A percentile compares a stretch with the other conserved stretches of the same genome.
These are phyloP conservation scores for Epinotia demarniana DNA, from an alignment of 2,888 invertebrate genomes.

Conservation along the genomic window DNA sequence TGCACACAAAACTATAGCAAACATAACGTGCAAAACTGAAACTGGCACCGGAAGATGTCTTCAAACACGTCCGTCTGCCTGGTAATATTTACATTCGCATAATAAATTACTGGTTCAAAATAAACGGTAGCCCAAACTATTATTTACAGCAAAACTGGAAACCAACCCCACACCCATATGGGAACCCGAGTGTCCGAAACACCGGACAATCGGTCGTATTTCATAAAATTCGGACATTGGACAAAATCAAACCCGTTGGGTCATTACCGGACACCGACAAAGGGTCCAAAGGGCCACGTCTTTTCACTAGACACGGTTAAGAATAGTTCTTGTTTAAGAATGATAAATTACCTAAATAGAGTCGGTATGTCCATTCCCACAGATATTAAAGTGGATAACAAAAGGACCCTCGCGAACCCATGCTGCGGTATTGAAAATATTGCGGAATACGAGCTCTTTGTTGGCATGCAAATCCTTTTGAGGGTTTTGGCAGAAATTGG, in stretches of 20 bases:
- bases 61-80: background rate
- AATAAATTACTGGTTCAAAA: constrained; percentile 35
- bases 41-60: background rate
- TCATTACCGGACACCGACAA: constrained; percentile 69
- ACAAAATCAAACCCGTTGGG: constrained; percentile 72
- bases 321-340: constrained; percentile 81
- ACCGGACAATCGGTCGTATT: constrained; percentile 64
- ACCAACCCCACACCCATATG: constrained; percentile 60
- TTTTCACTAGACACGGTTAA: constrained; percentile 55
- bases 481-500: constrained; percentile 78
- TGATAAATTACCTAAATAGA: constrained; percentile 84
- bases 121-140: constrained; percentile 24
- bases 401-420: constrained; percentile 76
- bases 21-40: background rate
- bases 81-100: constrained; percentile 25
- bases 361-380: constrained; percentile 84
- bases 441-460: constrained; percentile 75
- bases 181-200: constrained; percentile 59
- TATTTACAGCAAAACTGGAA: constrained; percentile 38
- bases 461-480: constrained; percentile 81
- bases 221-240: constrained; percentile 77
- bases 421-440: constrained; percentile 82
- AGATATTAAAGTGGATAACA: constrained; percentile 82
- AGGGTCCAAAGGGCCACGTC: constrained; percentile 69
- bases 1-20: background rate